These are phyloP conservation scores for Glomeris marginata DNA, from an alignment of 2,888 invertebrate genomes.

Conservation along the genomic window DNA sequence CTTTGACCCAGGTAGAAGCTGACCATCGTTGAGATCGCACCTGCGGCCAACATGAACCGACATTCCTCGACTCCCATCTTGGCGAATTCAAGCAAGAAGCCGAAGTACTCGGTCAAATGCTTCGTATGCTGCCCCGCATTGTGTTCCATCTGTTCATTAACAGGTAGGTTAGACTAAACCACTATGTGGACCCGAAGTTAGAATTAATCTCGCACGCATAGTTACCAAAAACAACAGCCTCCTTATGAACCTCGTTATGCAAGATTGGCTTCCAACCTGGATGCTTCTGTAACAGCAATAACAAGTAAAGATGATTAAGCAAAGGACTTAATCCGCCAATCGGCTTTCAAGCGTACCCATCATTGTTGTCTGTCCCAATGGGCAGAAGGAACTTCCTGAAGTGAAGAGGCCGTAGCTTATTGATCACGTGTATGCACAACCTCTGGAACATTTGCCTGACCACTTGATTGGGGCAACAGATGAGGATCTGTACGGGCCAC, in stretches of 20 bases:
- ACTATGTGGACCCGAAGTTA: too few relatives aligned
- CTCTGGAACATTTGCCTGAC: slow-evolving; percentile 94
- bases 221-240: slow-evolving; percentile 67
- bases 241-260: slow-evolving; percentile 82
- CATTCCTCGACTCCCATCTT: slow-evolving; percentile 91
- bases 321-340: too few relatives aligned
- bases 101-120: slow-evolving; percentile 84
- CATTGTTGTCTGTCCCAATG: too few relatives aligned
- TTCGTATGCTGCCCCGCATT: slow-evolving; percentile 68
- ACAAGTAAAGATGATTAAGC: too few relatives aligned
- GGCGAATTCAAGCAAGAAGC: slow-evolving; percentile 80
- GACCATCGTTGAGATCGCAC: slow-evolving; percentile 77
- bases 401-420: slow-evolving; percentile 46
- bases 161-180: too few relatives aligned
- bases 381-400: too few relatives aligned
- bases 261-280: slow-evolving; percentile 33
- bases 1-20: slow-evolving; percentile 84
- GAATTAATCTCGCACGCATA: slow-evolving; percentile 20
- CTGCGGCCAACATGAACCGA: slow-evolving; percentile 66
- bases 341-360: too few relatives aligned
- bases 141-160: slow-evolving; percentile 58
- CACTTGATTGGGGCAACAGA: slow-evolving; percentile 94
- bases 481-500: slow-evolving; percentile 89
- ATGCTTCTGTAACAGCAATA: slow-evolving; percentile 8
- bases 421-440: slow-evolving; percentile 86